A percentile compares a stretch with the other conserved stretches of the same genome.
phyloP scores from a whole-genome alignment of 2,113 vertebrate genomes.

The Piprites chloris region DNA sequence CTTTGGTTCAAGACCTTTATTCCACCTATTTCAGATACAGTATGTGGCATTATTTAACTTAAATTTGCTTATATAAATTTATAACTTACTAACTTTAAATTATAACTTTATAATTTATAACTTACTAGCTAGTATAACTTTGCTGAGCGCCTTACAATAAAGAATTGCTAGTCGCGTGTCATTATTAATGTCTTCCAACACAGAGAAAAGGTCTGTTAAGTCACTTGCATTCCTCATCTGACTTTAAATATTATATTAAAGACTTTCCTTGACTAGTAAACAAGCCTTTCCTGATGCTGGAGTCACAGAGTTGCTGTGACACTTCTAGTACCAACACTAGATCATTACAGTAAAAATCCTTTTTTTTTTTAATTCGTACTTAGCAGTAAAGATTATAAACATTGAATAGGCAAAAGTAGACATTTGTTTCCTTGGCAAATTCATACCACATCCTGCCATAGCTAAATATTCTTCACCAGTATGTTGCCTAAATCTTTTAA shows the following conservation, averaged over 20 bases:
- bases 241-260: background rate
- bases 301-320: background rate
- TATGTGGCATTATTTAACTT: background rate
- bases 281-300: background rate
- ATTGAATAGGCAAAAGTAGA: background rate
- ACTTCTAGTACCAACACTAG: background rate
- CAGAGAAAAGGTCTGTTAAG: background rate
- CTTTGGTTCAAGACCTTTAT: background rate
- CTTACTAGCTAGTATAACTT: background rate
- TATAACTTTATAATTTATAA: too few species aligned
- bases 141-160: background rate
- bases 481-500: background rate
- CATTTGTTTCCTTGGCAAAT: background rate
- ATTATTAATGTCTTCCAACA: background rate
- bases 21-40: background rate
- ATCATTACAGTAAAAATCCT: background rate
- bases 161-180: background rate
- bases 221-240: background rate
- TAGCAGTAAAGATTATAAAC: background rate
- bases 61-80: too few species aligned
- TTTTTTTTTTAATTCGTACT: background rate
- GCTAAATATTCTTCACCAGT: background rate
- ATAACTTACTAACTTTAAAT: too few species aligned
- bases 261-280: background rate
- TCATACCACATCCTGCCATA: background rate